These are phyloP conservation scores for Melanotaenia duboulayi DNA, from an alignment of 2,113 vertebrate species.

Conservation along the genomic window DNA sequence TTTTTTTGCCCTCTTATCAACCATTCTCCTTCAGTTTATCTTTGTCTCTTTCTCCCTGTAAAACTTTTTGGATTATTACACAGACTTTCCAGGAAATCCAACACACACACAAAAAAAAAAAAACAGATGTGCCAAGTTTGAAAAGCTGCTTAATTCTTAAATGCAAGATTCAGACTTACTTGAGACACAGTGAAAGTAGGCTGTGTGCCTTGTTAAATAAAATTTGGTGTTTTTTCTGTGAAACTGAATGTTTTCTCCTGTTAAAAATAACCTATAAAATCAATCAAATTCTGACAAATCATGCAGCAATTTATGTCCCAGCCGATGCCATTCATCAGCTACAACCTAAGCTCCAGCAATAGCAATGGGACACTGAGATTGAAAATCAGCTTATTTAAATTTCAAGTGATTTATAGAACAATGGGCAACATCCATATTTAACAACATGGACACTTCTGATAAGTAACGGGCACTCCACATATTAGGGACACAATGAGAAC, in stretches of 20 bases:
- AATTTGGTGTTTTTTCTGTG: not conserved
- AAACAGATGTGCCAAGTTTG: not conserved
- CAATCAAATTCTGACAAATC: not conserved
- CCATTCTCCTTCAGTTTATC: not conserved
- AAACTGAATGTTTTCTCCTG: too few relatives aligned
- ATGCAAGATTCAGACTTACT: not conserved
- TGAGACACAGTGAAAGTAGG: not conserved
- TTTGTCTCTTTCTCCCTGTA: conserved; percentile 27
- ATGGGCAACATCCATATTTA: conserved; percentile 3
- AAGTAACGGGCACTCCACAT: not conserved
- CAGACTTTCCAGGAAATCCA: conserved; percentile 15
- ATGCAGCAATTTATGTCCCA: not conserved
- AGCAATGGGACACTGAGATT: not conserved
- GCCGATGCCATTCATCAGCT: not conserved
- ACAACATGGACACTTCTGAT: conserved; percentile 4
- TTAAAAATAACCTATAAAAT: not conserved
- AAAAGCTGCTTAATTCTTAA: not conserved
- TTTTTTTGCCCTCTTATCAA: not conserved
- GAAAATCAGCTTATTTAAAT: conserved; percentile 22
- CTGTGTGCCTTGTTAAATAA: too few relatives aligned
- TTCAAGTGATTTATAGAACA: not conserved
- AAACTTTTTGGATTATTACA: conserved; percentile 49
- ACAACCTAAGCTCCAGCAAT: not conserved
- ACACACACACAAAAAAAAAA: conserved; percentile 1
- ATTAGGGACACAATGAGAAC: not conserved